Evolutionary conservation across 2,797 vertebrate genomes (phyloP).

Genomic region (Anguilla pacifica): DNA sequence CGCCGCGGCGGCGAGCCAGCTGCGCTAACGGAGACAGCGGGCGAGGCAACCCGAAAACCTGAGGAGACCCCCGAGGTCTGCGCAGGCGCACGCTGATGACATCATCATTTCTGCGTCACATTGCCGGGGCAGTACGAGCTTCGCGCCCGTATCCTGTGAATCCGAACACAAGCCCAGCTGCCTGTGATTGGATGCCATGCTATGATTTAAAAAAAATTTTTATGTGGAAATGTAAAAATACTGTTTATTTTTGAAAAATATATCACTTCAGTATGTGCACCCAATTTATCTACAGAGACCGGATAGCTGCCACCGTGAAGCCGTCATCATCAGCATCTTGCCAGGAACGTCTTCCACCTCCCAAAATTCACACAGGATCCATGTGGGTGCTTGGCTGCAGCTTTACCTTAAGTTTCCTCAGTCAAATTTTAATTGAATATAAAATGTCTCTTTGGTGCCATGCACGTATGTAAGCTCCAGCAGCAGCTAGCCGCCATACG

Average conservation of each 20-base stretch:
- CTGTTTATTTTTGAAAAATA: no score
- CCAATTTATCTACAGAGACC: neutral
- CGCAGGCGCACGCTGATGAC: neutral
- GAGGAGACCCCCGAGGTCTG: no score
- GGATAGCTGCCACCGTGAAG: neutral
- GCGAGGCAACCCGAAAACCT: neutral
- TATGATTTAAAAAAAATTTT: no score
- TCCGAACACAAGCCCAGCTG: no score
- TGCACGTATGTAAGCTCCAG: neutral
- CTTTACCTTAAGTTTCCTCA: neutral
- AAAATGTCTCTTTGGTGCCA: neutral
- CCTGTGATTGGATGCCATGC: no score
- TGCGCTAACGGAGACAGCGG: neutral
- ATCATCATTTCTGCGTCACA: neutral
- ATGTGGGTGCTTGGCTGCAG: neutral
- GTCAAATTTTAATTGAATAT: neutral
- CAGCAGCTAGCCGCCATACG: no score
- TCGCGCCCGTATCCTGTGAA: no score
- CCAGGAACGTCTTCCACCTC: neutral
- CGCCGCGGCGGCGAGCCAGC: neutral
- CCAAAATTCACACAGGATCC: neutral
- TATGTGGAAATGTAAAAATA: no score
- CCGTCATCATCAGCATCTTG: neutral
- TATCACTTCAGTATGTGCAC: no score
- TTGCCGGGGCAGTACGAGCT: neutral